Evolutionary conservation across 1,140 invertebrate genomes (phyloP).

Genomic region (Meloidogyne floridensis): DNA sequence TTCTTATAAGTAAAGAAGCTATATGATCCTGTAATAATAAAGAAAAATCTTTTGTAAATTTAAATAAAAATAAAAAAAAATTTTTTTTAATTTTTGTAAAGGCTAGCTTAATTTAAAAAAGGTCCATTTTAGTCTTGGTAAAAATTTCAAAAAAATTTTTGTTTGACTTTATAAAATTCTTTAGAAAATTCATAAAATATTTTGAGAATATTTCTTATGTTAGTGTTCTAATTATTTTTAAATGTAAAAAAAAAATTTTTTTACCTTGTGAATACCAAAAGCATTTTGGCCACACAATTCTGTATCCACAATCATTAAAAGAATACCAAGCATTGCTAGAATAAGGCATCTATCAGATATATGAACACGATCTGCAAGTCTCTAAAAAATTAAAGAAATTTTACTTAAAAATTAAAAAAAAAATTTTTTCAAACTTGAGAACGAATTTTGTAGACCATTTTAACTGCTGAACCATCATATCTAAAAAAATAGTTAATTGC

Average conservation of each 20-base stretch:
- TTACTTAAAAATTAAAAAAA: background rate
- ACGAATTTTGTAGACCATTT: constrained; percentile 64
- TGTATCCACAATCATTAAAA: constrained; percentile 54
- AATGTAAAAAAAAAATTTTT: background rate
- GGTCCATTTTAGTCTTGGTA: background rate
- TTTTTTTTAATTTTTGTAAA: background rate
- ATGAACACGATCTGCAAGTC: constrained; percentile 53
- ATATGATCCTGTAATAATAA: constrained; percentile 33
- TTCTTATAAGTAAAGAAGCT: constrained; percentile 52
- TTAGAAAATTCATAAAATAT: too few species aligned
- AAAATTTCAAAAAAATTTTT: background rate
- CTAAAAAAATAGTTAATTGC: constrained; percentile 34
- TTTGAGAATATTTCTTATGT: too few species aligned
- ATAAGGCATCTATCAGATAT: constrained; percentile 50
- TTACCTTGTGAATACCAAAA: constrained; percentile 51
- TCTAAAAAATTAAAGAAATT: constrained; percentile 41
- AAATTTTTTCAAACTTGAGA: constrained; percentile 31
- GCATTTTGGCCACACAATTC: constrained; percentile 52
- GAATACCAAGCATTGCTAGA: constrained; percentile 32
- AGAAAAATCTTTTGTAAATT: background rate
- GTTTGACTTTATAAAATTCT: too few species aligned
- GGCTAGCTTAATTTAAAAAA: background rate
- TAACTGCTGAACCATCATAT: constrained; percentile 60
- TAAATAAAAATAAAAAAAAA: too few species aligned
- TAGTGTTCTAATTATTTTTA: too few species aligned